Base-by-base conservation (phyloP, 2,797 vertebrate species). In the Manis pentadactyla region DNA sequence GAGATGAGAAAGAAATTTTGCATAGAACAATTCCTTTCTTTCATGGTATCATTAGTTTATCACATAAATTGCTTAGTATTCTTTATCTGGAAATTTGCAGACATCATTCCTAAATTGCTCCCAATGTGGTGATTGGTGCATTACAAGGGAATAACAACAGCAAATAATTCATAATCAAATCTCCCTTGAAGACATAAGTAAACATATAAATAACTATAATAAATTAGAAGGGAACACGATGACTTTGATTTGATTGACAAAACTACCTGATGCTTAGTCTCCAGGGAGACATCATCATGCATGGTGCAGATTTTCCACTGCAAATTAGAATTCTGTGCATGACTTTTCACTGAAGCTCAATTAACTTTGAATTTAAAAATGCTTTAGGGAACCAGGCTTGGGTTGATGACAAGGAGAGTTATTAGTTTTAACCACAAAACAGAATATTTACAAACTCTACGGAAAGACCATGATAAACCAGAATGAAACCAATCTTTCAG, bases 131-230 rank as follows among this genome's bases (percentile, higher is more conserved):
- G 98, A 98, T 97, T 98, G 98, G 96, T 96, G 78, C 95, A 90
- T 97, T 97, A 96, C 75, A 96, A 96, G 77, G 95, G 96, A 97
- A 97, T 97, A 96, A 97, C 96, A 98, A 98, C 97, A 98, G 97
- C 97, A 98, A 98, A 97, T 98, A 98, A 97, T 98, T 97, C 97
- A 97, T 98, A 97, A 98, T 98, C 97, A 96, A 93, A 98, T 98
- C 97, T 97, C 94, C 90, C 93, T 96, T 96, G 77, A 96, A 98
- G 98, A 93, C 63, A 25, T 49, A 87, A 37, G 25, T 96, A 98
- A 98, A 97, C 94, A 97, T 85, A 96, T 97, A 95, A 98, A 97
- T 93, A 96, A 57, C 75, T 97, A 57, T 11, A 97, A 84, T 97
- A 98, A 98, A 97, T 93, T 97, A 95, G 93, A 98, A 66, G 13